phyloP scores from a whole-genome alignment of 2,888 invertebrate species.

The Calameuta filiformis region DNA sequence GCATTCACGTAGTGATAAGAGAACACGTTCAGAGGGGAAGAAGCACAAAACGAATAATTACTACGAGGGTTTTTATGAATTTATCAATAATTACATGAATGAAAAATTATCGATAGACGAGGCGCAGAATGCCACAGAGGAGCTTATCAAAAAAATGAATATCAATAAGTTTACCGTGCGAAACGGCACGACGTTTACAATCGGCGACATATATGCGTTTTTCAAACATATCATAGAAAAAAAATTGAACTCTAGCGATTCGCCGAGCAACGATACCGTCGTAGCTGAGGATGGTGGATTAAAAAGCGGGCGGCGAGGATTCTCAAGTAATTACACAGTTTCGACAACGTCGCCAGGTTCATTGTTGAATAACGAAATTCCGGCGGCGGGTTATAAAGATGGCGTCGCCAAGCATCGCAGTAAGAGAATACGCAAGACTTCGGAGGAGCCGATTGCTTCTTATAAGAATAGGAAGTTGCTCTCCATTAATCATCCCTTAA shows the following conservation, averaged over 20 bases:
- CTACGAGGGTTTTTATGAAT: constrained; percentile 62
- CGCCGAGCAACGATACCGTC: constrained; percentile 15
- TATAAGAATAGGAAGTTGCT: constrained; percentile 46
- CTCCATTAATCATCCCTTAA: constrained; percentile 44
- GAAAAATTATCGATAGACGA: constrained; percentile 54
- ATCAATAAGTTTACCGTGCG: constrained; percentile 56
- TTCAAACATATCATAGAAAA: constrained; percentile 66
- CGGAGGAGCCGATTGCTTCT: constrained; percentile 37
- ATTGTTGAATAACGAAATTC: constrained; percentile 57
- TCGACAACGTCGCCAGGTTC: constrained; percentile 26
- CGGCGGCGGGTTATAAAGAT: constrained; percentile 35
- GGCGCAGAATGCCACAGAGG: constrained; percentile 55
- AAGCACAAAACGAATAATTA: constrained; percentile 54
- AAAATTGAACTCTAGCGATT: constrained; percentile 49
- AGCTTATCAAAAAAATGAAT: constrained; percentile 56
- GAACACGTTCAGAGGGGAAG: constrained; percentile 37
- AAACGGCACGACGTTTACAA: constrained; percentile 60
- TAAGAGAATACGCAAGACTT: constrained; percentile 57
- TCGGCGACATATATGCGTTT: constrained; percentile 62
- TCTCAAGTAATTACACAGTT: constrained; percentile 19
- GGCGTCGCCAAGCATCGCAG: constrained; percentile 57
- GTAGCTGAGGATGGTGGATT: constrained; percentile 8
- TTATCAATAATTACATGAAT: constrained; percentile 59
- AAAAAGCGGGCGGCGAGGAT: constrained; percentile 20
- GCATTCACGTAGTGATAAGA: neutral